phyloP scores from a whole-genome alignment of 2,888 invertebrate genomes.

The Rhamnusium bicolor region DNA sequence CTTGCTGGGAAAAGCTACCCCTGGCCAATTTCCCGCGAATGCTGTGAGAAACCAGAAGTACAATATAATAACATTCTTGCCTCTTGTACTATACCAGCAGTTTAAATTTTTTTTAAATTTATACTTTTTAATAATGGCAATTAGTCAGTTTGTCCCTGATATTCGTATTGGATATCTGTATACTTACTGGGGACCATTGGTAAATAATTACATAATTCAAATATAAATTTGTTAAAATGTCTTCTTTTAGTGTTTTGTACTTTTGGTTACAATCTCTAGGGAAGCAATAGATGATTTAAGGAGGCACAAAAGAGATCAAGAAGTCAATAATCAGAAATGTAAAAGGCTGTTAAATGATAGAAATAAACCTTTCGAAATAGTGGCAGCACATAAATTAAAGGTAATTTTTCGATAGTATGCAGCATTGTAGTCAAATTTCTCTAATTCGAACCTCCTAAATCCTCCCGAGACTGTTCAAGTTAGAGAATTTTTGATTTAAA shows the following conservation, averaged over 20 bases:
- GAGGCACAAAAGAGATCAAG: constrained; percentile 92
- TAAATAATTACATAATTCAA: constrained; percentile 65
- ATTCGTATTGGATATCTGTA: constrained; percentile 97
- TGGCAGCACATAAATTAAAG: constrained; percentile 89
- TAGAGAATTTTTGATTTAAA: too few relatives aligned
- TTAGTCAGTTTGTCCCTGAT: constrained; percentile 97
- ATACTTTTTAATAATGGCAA: constrained; percentile 98
- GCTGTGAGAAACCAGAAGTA: constrained; percentile 99
- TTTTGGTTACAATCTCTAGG: constrained; percentile 95
- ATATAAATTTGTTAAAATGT: not conserved
- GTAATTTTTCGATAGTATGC: constrained; percentile 67
- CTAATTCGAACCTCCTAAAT: not conserved
- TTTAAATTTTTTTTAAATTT: constrained; percentile 99
- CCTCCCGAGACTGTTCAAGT: too few relatives aligned
- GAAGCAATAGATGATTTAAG: constrained; percentile 98
- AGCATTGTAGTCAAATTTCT: too few relatives aligned
- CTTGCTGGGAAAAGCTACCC: constrained; percentile 82
- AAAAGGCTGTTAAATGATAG: constrained; percentile 80
- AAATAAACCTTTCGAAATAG: constrained; percentile 77
- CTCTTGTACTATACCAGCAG: constrained; percentile 96
- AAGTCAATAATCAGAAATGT: constrained; percentile 96
- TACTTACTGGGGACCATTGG: constrained; percentile 99
- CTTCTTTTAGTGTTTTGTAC: constrained; percentile 84
- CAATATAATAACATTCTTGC: constrained; percentile 91
- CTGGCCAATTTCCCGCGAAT: constrained; percentile 93